A percentile compares a stretch with the other conserved stretches of the same genome.
Evolutionary conservation across 2,888 invertebrate genomes (phyloP).

Genomic region (Nomada lathburiana): DNA sequence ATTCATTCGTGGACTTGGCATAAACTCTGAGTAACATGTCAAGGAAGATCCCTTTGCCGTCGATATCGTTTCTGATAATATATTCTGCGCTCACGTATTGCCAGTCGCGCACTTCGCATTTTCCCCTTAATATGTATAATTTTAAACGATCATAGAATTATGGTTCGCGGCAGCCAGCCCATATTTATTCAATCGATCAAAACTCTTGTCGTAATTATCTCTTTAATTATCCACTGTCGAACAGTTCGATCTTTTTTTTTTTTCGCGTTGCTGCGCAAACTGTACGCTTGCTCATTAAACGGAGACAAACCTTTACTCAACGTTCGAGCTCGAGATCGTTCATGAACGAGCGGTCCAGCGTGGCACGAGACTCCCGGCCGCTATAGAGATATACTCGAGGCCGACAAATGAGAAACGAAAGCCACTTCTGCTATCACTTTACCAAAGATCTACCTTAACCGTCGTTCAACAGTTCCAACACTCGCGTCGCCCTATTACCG

Average conservation of each 20-base stretch:
- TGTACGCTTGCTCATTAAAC: constrained; percentile 56
- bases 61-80: too few relatives aligned
- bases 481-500: constrained; percentile 35
- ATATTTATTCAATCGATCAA: too few relatives aligned
- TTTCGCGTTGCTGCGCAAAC: constrained; percentile 19
- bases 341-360: constrained; percentile 39
- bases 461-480: constrained; percentile 57
- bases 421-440: constrained; percentile 63
- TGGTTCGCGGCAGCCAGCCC: too few relatives aligned
- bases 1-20: not conserved
- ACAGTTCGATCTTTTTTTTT: constrained; percentile 29
- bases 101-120: too few relatives aligned
- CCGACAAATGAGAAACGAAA: constrained; percentile 62
- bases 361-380: constrained; percentile 21
- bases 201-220: too few relatives aligned
- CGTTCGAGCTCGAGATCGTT: constrained; percentile 62
- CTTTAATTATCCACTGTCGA: constrained; percentile 42
- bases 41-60: not conserved
- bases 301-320: constrained; percentile 66
- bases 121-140: too few relatives aligned
- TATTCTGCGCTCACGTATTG: too few relatives aligned
- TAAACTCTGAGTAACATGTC: too few relatives aligned
- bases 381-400: constrained; percentile 47
- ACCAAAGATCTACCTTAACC: constrained; percentile 52
- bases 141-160: too few relatives aligned